Evolutionary conservation across 2,797 vertebrate genomes (phyloP), one percentile per base, ranked within the genome.

Genomic region (Lemur catta): DNA sequence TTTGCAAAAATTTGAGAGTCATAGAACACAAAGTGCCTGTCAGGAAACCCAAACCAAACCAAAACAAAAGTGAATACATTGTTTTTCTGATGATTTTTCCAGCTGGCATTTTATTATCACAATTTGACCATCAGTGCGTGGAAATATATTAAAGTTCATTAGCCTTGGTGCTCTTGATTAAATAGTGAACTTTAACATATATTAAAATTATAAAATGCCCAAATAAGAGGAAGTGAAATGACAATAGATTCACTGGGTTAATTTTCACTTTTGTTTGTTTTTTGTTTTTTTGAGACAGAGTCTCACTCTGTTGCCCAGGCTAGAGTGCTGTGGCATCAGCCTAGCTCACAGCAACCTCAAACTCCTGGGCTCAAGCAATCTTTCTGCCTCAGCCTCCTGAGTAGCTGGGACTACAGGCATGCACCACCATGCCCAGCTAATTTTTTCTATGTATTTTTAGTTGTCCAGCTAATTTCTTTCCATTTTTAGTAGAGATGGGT

Each of bases 171-270:
- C 4, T 80, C 9, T 82, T 86, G 41, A 78, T 33, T 57, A 93
- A 82, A 55, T n/a, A 82, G 30, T 24, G 22, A 95, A 82, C 15
- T 90, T 86, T 93, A 78, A 84, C 86, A 52, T 41, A 75, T 59
- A 38, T 76, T 43, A 65, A 81, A 82, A 28, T 61, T 14, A 63
- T 67, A 59, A 95, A 93, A 46, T 18, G 12, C 75, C 18, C 35
- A 91, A 96, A 84, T n/a, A 89, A 78, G 38, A 92, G 26, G 15
- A 92, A 74, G 35, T 52, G 8, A 55, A 89, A 85, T 79, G 33
- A 10, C 69, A 79, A 65, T 57, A 15, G 57, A 80, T 41, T 59
- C 33, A 15, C 55, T 76, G 38, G 17, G 10, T 79, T 72, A n/a
- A 12, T 69, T 93, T 95, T 84, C 24, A 7, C 14, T 72, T 91